Evolutionary conservation across 2,888 invertebrate genomes (phyloP).

Genomic region (Matsumyia berberina): DNA sequence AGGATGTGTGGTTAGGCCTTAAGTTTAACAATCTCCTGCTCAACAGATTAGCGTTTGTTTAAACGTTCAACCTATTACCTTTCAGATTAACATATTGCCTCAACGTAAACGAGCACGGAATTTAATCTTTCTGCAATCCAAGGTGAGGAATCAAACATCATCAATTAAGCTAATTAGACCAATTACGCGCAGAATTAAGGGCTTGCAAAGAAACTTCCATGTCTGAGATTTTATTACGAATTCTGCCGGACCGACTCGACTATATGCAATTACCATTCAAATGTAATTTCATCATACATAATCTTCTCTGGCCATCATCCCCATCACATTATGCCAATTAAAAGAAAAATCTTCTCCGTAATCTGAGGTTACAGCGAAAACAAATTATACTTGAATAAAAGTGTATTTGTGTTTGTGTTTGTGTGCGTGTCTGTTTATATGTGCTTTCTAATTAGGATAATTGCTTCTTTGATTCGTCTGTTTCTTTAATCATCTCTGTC

Average conservation of each 20-base stretch:
- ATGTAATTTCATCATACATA: slow-evolving; percentile 46
- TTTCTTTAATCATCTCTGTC: slow-evolving; percentile 43
- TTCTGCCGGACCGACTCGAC: slow-evolving; percentile 6
- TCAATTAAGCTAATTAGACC: slow-evolving; percentile 57
- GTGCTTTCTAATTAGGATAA: slow-evolving; percentile 72
- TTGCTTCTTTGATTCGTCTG: slow-evolving; percentile 64
- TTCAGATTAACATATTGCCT: no score
- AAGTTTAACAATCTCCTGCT: no score
- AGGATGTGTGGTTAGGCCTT: no score
- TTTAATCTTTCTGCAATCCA: background rate
- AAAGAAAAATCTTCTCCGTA: slow-evolving; percentile 37
- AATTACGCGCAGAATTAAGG: slow-evolving; percentile 18
- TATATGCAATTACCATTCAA: slow-evolving; percentile 50
- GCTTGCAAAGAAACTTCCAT: background rate
- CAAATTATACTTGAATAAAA: slow-evolving; percentile 34
- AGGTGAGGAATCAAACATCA: slow-evolving; percentile 26
- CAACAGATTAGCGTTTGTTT: no score
- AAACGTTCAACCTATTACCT: no score
- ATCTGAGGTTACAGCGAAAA: slow-evolving; percentile 53
- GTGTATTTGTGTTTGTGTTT: background rate
- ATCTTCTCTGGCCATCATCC: slow-evolving; percentile 20
- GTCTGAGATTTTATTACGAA: background rate
- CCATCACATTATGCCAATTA: slow-evolving; percentile 19
- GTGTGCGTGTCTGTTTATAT: slow-evolving; percentile 28
- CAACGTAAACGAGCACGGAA: no score